Conservation (phyloP, 2,113 vertebrate species). For the Ictidomys tridecemlineatus region DNA sequence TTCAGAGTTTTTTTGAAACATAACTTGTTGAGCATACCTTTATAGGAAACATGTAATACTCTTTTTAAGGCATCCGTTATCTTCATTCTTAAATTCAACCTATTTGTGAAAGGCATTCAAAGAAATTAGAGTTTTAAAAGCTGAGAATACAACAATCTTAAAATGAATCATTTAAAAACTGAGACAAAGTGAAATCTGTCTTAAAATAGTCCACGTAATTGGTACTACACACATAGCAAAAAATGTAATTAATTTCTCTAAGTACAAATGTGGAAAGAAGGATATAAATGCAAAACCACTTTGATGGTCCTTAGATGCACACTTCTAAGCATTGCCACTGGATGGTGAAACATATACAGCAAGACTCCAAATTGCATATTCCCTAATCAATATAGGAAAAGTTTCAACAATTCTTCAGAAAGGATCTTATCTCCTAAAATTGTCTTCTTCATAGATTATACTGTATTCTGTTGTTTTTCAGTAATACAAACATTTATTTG, state of each 20-base stretch:
- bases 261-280: neutral
- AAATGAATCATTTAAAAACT: neutral
- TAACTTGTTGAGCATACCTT: neutral
- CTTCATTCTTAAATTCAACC: neutral
- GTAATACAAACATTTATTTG: neutral
- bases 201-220: neutral
- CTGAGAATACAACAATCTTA: neutral
- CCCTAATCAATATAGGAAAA: neutral
- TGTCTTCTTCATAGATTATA: neutral
- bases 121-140: neutral
- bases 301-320: fast-evolving
- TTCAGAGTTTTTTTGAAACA: neutral
- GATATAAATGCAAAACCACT: neutral
- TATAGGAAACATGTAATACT: neutral
- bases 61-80: neutral
- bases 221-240: neutral
- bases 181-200: neutral
- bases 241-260: neutral
- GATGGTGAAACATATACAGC: neutral
- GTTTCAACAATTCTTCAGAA: neutral
- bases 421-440: neutral
- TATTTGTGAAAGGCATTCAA: neutral
- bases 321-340: neutral
- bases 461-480: neutral
- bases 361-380: fast-evolving